Conservation (phyloP, 2,888 invertebrate species). For the Parnassius apollo region DNA sequence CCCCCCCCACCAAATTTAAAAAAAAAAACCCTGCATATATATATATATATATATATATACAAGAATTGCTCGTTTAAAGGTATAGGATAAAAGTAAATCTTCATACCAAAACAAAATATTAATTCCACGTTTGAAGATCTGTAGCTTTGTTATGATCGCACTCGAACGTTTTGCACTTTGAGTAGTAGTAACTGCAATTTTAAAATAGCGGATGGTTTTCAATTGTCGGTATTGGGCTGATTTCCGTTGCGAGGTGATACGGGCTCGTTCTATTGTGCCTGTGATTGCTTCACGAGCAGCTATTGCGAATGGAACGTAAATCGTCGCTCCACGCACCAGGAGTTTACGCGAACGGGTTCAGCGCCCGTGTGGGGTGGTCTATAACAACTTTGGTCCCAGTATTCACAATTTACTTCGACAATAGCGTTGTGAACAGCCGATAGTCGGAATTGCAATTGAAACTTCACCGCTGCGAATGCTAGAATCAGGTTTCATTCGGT, state of each 20-base stretch:
- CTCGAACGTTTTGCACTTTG: neutral
- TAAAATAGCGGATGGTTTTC: slow-evolving; percentile 5
- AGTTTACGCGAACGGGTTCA: slow-evolving; percentile 44
- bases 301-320: slow-evolving; percentile 56
- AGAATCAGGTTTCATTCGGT: slow-evolving; percentile 21
- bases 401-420: slow-evolving; percentile 9
- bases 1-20: too few relatives aligned
- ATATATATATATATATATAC: too few relatives aligned
- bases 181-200: neutral
- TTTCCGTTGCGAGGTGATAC: slow-evolving; percentile 39
- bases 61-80: too few relatives aligned
- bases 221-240: slow-evolving; percentile 41
- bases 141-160: neutral
- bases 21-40: too few relatives aligned
- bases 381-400: slow-evolving; percentile 14
- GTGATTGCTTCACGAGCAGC: slow-evolving; percentile 43
- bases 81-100: too few relatives aligned
- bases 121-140: too few relatives aligned
- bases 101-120: too few relatives aligned
- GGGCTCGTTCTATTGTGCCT: slow-evolving; percentile 38
- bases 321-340: slow-evolving; percentile 33
- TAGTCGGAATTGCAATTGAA: slow-evolving; percentile 1
- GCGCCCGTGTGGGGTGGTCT: slow-evolving; percentile 55
- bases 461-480: slow-evolving; percentile 4
- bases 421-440: neutral